Conservation (phyloP, 2,888 invertebrate species). For the Drosophila robusta region DNA sequence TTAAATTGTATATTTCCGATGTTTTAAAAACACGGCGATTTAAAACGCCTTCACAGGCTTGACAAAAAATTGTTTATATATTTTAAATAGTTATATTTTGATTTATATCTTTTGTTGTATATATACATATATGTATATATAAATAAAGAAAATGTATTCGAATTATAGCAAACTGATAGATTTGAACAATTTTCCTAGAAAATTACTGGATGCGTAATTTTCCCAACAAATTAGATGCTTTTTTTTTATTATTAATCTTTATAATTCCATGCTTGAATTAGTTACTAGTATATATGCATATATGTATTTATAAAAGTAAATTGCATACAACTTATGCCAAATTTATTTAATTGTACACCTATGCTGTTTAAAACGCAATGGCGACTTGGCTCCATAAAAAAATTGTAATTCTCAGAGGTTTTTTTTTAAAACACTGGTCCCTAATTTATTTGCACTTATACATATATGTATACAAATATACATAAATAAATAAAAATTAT, state of each 20-base stretch:
- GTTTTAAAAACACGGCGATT: neutral
- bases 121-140: neutral
- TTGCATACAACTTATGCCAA: neutral
- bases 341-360: neutral
- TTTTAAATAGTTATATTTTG: neutral
- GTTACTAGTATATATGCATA: neutral
- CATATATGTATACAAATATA: constrained; percentile 2
- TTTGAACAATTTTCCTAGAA: too few relatives aligned
- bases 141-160: neutral
- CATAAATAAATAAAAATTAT: neutral
- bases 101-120: neutral
- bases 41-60: neutral
- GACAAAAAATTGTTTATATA: neutral
- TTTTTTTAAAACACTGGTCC: neutral
- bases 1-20: constrained; percentile 1
- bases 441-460: neutral
- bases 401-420: too few relatives aligned
- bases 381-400: neutral
- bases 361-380: too few relatives aligned
- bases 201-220: neutral
- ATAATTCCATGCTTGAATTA: too few relatives aligned
- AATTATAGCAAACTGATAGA: neutral
- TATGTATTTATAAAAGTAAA: neutral
- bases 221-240: neutral
- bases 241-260: neutral